phyloP scores from a whole-genome alignment of 2,113 vertebrate species.

The Triplophysa rosa region DNA sequence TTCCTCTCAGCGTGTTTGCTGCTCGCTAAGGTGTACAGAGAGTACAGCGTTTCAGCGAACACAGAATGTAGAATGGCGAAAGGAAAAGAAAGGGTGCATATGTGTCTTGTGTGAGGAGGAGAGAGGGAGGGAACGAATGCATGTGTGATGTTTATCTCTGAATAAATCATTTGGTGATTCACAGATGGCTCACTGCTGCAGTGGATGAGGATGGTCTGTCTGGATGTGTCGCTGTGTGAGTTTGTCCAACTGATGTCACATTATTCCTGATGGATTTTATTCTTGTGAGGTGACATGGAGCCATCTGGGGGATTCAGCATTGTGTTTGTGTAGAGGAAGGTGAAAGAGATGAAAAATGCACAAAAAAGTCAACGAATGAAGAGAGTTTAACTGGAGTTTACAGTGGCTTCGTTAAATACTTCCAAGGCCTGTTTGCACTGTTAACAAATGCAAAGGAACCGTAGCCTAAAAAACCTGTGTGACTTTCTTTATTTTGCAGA shows the following conservation, averaged over 20 bases:
- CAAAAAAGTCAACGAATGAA: conserved; percentile 4
- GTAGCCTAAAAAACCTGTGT: too few relatives aligned
- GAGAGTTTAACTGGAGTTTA: background rate
- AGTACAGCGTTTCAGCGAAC: background rate
- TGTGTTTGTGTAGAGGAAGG: conserved; percentile 12
- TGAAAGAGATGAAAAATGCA: conserved; percentile 8
- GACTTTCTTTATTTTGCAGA: too few relatives aligned
- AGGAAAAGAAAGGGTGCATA: background rate
- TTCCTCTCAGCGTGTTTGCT: conserved; percentile 35
- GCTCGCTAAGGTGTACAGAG: conserved; percentile 21
- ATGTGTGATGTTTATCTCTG: conserved; percentile 50
- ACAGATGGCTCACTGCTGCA: conserved; percentile 55
- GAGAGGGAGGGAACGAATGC: conserved; percentile 6
- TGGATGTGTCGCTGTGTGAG: conserved; percentile 44
- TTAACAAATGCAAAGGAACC: too few relatives aligned
- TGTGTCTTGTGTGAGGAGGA: conserved; percentile 22
- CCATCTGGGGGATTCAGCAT: conserved; percentile 47
- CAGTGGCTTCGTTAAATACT: too few relatives aligned
- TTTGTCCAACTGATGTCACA: conserved; percentile 49
- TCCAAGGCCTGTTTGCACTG: too few relatives aligned
- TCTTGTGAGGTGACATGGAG: conserved; percentile 51
- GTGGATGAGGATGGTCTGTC: conserved; percentile 35
- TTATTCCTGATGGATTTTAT: conserved; percentile 56
- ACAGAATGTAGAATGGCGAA: background rate
- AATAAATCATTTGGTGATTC: conserved; percentile 53